Conservation (phyloP, 2,797 vertebrate species). For the Bradypodion ventrale region DNA sequence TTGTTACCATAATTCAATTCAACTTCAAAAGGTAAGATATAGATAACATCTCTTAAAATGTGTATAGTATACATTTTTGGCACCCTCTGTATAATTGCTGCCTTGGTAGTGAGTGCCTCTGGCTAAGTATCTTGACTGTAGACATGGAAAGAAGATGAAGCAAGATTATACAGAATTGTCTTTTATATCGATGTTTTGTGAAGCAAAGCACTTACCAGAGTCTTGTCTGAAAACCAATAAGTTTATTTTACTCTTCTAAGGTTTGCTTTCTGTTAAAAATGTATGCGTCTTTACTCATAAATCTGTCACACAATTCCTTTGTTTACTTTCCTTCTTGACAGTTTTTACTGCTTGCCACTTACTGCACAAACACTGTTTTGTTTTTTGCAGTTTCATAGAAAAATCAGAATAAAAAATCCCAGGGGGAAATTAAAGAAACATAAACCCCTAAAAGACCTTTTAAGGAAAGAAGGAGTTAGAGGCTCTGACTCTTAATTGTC, state of each 20-base stretch:
- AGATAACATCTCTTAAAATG: no score
- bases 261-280: conserved; percentile 32
- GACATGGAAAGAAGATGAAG: neutral
- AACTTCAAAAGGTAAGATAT: no score
- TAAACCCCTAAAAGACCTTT: conserved; percentile 25
- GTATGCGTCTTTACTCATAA: neutral
- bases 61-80: no score
- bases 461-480: conserved; percentile 34
- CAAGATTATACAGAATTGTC: neutral
- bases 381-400: conserved; percentile 47
- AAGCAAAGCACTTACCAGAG: neutral
- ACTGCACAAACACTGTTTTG: conserved; percentile 17
- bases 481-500: conserved; percentile 57
- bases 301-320: neutral
- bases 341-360: conserved; percentile 33
- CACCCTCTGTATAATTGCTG: no score
- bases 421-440: conserved; percentile 6
- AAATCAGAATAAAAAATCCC: neutral
- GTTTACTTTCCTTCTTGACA: conserved; percentile 48
- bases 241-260: conserved; percentile 24
- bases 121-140: neutral
- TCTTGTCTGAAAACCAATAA: neutral
- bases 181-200: neutral
- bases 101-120: neutral
- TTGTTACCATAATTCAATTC: no score